phyloP scores from a whole-genome alignment of 2,113 vertebrate species.

The Perca fluviatilis region DNA sequence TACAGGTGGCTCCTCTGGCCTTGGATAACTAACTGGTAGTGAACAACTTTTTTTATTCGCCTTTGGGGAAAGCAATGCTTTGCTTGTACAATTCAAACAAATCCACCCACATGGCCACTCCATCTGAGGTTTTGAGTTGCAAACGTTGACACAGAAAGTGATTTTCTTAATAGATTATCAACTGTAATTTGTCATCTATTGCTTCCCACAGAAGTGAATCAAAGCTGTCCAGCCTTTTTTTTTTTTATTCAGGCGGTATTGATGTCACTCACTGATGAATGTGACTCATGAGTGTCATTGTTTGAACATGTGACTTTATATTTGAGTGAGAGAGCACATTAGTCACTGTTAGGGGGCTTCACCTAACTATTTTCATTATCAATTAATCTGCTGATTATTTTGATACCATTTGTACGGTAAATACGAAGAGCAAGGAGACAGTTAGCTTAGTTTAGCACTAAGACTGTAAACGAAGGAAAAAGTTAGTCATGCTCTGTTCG shows the following conservation, averaged over 20 bases:
- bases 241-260: background rate
- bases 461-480: background rate
- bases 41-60: slow-evolving; percentile 11
- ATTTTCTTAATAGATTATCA: too few species aligned
- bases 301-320: background rate
- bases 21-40: slow-evolving; percentile 17
- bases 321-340: background rate
- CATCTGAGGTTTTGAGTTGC: background rate
- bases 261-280: background rate
- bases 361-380: background rate
- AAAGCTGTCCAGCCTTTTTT: background rate
- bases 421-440: background rate
- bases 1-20: slow-evolving; percentile 23
- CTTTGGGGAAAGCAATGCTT: slow-evolving; percentile 4
- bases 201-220: background rate
- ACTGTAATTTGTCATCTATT: background rate
- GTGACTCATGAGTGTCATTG: background rate
- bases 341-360: background rate
- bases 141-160: background rate
- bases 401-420: background rate
- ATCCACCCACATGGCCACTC: slow-evolving; percentile 1
- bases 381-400: background rate
- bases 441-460: background rate
- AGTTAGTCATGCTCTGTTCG: background rate
- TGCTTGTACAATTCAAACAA: slow-evolving; percentile 36